Evolutionary conservation across 2,113 vertebrate genomes (phyloP).

Genomic region (Rhinoderma darwinii): DNA sequence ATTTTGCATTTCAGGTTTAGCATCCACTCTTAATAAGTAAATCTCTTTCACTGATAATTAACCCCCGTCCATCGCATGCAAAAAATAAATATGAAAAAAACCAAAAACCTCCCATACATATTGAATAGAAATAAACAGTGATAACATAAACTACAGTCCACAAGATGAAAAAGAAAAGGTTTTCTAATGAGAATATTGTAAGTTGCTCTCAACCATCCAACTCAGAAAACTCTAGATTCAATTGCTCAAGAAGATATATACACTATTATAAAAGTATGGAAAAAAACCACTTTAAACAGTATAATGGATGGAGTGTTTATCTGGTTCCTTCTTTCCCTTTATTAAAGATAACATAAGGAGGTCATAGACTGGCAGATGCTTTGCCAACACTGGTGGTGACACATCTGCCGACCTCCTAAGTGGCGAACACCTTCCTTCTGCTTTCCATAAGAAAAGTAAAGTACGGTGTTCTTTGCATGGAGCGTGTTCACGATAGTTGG

Average conservation of each 20-base stretch:
- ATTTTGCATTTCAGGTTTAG: not conserved
- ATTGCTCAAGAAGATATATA: not conserved
- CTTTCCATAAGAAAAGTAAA: constrained; percentile 14
- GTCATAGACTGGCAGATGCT: not conserved
- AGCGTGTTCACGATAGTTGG: not conserved
- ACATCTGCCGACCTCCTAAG: not conserved
- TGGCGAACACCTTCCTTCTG: not conserved
- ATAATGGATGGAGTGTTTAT: not conserved
- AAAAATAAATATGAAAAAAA: not conserved
- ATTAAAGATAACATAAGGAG: not conserved
- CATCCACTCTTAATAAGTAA: not conserved
- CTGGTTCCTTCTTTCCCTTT: not conserved
- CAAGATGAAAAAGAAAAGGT: not conserved
- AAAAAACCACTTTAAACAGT: not conserved
- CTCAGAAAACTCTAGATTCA: not conserved
- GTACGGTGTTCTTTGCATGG: not conserved
- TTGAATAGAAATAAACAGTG: not conserved
- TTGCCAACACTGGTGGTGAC: not conserved
- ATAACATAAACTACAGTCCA: not conserved
- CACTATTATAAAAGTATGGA: not conserved
- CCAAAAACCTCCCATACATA: not conserved
- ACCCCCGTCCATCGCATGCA: not conserved
- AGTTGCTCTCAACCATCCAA: not conserved
- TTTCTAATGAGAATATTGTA: not conserved
- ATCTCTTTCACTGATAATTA: not conserved